Percentiles rank a stretch among this genome's conserved stretches.
These are phyloP conservation scores for Eupithecia tripunctaria DNA, from an alignment of 2,888 invertebrate species.

Conservation along the genomic window DNA sequence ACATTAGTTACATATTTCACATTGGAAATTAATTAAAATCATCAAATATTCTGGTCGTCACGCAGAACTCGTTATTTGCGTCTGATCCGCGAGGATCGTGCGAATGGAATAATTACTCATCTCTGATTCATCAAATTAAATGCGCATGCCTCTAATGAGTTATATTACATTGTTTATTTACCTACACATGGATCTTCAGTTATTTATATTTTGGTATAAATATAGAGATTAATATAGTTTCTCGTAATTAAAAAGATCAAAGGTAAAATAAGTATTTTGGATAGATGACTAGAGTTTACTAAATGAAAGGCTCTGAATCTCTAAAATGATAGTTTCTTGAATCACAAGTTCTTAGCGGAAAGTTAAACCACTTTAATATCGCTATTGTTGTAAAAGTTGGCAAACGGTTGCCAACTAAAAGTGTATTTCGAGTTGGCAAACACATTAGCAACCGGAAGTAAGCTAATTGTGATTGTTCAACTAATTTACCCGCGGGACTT, in stretches of 20 bases:
- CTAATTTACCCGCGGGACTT: neutral
- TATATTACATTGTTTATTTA: neutral
- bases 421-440: conserved; percentile 3
- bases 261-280: neutral
- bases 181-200: neutral
- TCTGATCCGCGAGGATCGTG: neutral
- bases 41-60: neutral
- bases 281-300: neutral
- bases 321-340: neutral
- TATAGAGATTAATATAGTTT: too few species aligned
- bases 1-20: neutral
- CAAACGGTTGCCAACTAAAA: neutral
- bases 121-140: conserved; percentile 2
- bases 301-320: neutral
- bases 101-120: neutral
- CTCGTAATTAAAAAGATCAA: too few species aligned
- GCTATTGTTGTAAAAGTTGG: conserved; percentile 5
- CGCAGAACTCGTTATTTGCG: neutral
- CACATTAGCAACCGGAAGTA: conserved; percentile 9
- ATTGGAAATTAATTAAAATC: neutral
- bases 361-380: neutral
- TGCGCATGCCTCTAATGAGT: neutral
- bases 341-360: neutral
- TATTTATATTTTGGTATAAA: too few species aligned
- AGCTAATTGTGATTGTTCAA: conserved; percentile 6